Evolutionary conservation across 1,140 invertebrate species (phyloP).

Genomic region (Bombus waltoni): DNA sequence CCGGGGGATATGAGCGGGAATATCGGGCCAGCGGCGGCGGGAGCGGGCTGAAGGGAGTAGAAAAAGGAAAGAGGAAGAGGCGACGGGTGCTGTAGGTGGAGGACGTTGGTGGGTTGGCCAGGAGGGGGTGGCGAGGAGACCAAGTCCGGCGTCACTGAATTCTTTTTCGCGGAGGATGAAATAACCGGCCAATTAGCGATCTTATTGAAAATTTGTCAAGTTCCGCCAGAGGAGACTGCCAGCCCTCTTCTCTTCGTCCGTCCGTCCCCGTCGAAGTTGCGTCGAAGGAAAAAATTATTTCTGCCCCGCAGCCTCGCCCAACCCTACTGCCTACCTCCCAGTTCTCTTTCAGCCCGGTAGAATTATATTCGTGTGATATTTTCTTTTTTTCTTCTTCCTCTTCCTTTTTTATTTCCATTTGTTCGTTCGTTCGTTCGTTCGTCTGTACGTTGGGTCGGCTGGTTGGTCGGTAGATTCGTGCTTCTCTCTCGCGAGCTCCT

Average conservation of each 20-base stretch:
- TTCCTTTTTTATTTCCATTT: neutral
- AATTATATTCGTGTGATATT: conserved; percentile 52
- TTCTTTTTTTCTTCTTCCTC: neutral
- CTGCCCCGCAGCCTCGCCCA: neutral
- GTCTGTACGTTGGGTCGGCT: neutral
- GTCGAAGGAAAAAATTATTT: conserved; percentile 59
- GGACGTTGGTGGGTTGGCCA: neutral
- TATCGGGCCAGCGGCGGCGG: conserved; percentile 27
- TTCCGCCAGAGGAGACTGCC: conserved; percentile 53
- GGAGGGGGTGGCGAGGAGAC: conserved; percentile 27
- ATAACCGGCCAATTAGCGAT: conserved; percentile 71
- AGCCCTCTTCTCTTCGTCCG: neutral
- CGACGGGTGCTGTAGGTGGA: neutral
- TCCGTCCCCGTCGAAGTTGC: conserved; percentile 23
- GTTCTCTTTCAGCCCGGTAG: conserved; percentile 22
- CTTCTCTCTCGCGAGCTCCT: neutral
- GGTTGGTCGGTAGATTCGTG: neutral
- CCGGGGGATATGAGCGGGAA: conserved; percentile 50
- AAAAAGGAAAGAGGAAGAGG: neutral
- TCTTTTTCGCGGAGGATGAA: conserved; percentile 64
- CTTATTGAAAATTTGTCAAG: conserved; percentile 73
- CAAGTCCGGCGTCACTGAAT: conserved; percentile 53
- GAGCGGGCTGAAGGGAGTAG: neutral
- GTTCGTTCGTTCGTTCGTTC: neutral
- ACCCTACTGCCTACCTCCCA: neutral